Evolutionary conservation across 92 coral and sea anemone species (phyloP).

Genomic region (Epizoanthus ramosus): DNA sequence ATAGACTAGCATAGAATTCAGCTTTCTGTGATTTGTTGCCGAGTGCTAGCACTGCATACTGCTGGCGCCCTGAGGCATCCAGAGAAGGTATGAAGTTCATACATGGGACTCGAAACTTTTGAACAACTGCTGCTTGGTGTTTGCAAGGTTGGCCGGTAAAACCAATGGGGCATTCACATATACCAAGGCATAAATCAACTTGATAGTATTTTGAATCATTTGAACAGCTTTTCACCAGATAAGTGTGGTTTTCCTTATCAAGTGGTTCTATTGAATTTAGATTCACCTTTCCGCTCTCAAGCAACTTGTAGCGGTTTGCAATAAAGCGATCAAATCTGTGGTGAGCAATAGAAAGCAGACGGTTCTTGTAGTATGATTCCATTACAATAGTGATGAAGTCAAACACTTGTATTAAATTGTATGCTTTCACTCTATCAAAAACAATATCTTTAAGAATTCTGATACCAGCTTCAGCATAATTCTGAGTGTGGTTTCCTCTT

Average conservation of each 20-base stretch:
- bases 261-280: neutral
- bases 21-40: neutral
- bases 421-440: constrained; percentile 19
- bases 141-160: too few relatives aligned
- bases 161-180: too few relatives aligned
- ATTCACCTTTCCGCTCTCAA: constrained; percentile 16
- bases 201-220: too few relatives aligned
- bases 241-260: too few relatives aligned
- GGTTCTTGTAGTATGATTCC: constrained; percentile 15
- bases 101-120: neutral
- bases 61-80: neutral
- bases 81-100: neutral
- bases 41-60: neutral
- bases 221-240: too few relatives aligned
- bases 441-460: constrained; percentile 8
- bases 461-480: constrained; percentile 18
- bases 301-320: constrained; percentile 18
- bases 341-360: constrained; percentile 17
- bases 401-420: constrained; percentile 11
- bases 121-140: constrained; percentile 14
- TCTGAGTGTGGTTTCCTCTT: constrained; percentile 25
- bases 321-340: constrained; percentile 1
- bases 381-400: constrained; percentile 20
- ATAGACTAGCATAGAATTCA: neutral
- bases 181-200: too few relatives aligned